These are phyloP conservation scores for Chaenogobius annularis DNA, from an alignment of 2,113 vertebrate genomes.

Conservation along the genomic window DNA sequence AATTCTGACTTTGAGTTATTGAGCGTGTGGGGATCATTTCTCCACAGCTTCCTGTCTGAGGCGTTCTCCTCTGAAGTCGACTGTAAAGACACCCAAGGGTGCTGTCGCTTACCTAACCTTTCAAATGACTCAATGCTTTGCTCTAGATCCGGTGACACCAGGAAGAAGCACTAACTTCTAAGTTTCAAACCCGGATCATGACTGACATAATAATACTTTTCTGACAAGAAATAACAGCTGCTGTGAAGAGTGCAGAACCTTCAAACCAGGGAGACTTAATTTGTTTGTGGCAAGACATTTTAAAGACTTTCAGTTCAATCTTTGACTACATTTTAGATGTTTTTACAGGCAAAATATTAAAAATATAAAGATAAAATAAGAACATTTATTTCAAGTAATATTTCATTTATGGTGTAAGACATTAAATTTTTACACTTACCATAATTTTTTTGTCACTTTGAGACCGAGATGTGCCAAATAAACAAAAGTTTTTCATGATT, in stretches of 20 bases:
- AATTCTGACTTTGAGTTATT: not conserved
- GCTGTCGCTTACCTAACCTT: slow-evolving; percentile 71
- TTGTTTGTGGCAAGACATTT: too few species aligned
- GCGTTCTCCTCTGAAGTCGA: slow-evolving; percentile 59
- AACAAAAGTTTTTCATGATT: not conserved
- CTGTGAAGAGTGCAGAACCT: not conserved
- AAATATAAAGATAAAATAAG: too few species aligned
- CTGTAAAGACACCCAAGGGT: slow-evolving; percentile 64
- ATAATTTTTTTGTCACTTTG: too few species aligned
- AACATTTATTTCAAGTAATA: too few species aligned
- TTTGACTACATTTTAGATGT: too few species aligned
- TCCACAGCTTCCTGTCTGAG: slow-evolving; percentile 48
- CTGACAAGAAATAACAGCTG: slow-evolving; percentile 27
- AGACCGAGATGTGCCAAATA: too few species aligned
- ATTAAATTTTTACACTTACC: too few species aligned
- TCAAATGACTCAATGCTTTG: slow-evolving; percentile 73
- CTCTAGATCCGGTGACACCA: slow-evolving; percentile 37
- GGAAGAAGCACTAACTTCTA: slow-evolving; percentile 54
- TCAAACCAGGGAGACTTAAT: not conserved
- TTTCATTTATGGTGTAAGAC: too few species aligned
- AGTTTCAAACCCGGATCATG: slow-evolving; percentile 61
- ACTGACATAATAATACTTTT: slow-evolving; percentile 38
- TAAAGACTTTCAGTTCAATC: too few species aligned
- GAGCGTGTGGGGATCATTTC: slow-evolving; percentile 11
- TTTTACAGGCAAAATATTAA: too few species aligned